These are phyloP conservation scores for Mesorhabditis belari DNA, from an alignment of 2,888 invertebrate genomes.

Conservation along the genomic window DNA sequence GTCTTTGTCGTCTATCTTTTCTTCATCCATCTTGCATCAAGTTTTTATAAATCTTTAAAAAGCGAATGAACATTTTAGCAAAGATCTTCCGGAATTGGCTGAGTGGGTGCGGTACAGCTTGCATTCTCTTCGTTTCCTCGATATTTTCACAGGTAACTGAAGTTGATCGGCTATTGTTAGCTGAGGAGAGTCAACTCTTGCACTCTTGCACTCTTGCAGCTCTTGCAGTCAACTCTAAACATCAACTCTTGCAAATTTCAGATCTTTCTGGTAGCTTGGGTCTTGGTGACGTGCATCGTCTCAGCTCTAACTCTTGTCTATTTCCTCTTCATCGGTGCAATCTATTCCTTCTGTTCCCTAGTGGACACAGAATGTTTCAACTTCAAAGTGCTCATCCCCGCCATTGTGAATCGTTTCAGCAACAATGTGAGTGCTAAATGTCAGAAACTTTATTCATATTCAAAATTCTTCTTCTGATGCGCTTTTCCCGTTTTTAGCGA, in stretches of 20 bases:
- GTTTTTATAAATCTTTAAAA: neutral
- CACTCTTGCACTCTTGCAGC: conserved; percentile 3
- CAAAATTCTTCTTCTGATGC: neutral
- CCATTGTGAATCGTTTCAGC: conserved; percentile 10
- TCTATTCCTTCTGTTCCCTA: conserved; percentile 17
- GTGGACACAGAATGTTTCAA: conserved; percentile 21
- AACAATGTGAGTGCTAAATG: conserved; percentile 5
- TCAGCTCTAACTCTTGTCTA: conserved; percentile 13
- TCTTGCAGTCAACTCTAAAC: neutral
- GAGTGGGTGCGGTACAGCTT: conserved; percentile 4
- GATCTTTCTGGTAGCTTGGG: conserved; percentile 11
- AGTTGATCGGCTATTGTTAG: conserved; percentile 10
- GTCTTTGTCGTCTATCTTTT: conserved; percentile 10
- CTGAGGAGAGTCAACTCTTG: conserved; percentile 11
- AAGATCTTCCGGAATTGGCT: conserved; percentile 4
- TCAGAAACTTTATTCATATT: neutral
- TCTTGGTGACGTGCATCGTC: conserved; percentile 12
- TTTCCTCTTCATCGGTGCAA: conserved; percentile 18
- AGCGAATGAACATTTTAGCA: conserved; percentile 1
- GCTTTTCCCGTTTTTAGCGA: neutral
- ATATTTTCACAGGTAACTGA: conserved; percentile 9
- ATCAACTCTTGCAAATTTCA: neutral
- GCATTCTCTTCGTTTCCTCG: conserved; percentile 8
- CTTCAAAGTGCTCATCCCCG: conserved; percentile 18
- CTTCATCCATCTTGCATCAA: conserved; percentile 4